Evolutionary conservation across 1,140 invertebrate genomes (phyloP).

Genomic region (Meloidogyne chitwoodi): DNA sequence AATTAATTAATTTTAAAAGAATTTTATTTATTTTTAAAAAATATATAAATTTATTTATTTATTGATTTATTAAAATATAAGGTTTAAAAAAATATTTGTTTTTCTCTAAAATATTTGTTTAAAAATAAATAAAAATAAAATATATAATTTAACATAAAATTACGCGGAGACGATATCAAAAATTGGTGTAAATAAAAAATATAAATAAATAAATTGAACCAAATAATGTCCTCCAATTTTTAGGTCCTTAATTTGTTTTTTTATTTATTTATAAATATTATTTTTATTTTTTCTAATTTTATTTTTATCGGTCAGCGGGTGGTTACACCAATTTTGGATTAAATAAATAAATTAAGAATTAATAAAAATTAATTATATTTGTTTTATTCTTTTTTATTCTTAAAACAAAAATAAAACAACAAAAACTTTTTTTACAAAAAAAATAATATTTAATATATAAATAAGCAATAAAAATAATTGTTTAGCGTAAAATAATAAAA

Average conservation of each 20-base stretch:
- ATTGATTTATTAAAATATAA: no score
- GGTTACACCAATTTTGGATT: not conserved
- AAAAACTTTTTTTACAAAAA: not conserved
- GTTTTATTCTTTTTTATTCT: not conserved
- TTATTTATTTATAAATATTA: not conserved
- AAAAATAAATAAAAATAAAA: no score
- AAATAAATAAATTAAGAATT: not conserved
- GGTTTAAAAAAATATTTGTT: no score
- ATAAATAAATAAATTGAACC: not conserved
- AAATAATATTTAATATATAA: not conserved
- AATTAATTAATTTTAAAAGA: no score
- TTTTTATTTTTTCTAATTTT: no score
- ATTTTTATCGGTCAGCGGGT: not conserved
- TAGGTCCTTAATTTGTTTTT: not conserved
- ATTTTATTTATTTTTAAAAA: no score
- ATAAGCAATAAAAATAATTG: not conserved
- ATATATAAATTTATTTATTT: no score
- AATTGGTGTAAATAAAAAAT: not conserved
- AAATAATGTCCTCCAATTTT: not conserved
- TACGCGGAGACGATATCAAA: not conserved
- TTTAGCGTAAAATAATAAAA: not conserved
- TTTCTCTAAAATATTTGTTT: no score
- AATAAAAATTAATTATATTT: not conserved
- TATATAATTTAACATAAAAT: not conserved
- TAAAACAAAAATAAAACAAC: no score